Percentiles rank a stretch among this genome's conserved stretches.
Conservation (phyloP, 1,140 invertebrate genomes). For the Acyrthosiphon pisum region DNA sequence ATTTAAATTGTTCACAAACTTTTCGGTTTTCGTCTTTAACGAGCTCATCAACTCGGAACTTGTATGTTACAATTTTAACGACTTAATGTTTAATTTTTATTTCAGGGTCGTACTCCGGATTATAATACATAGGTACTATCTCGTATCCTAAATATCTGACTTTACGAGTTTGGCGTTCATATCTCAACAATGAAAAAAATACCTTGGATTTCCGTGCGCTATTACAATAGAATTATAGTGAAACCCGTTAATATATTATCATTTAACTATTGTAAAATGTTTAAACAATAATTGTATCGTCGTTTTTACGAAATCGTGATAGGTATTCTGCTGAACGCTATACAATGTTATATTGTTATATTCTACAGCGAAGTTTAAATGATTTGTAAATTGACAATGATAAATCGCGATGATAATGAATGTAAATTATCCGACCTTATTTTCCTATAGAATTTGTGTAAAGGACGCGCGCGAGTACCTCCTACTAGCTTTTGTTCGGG, state of each 20-base stretch:
- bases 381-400: background rate
- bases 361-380: background rate
- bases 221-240: too few relatives aligned
- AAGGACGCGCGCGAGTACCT: background rate
- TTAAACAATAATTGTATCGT: background rate
- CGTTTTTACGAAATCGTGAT: background rate
- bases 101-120: background rate
- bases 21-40: background rate
- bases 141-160: background rate
- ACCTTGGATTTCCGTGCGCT: background rate
- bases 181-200: background rate
- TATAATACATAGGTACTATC: background rate
- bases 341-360: too few relatives aligned
- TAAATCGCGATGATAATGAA: background rate
- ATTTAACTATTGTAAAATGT: background rate
- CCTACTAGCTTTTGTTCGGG: background rate
- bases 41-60: background rate
- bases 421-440: background rate
- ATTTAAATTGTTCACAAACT: constrained; percentile 27
- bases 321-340: background rate
- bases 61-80: background rate
- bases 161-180: background rate
- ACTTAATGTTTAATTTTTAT: background rate
- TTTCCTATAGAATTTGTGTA: background rate
- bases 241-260: background rate